Percentiles rank a stretch among this genome's conserved stretches.
phyloP scores from a whole-genome alignment of 1,140 invertebrate species.

The Bombus soroeensis region DNA sequence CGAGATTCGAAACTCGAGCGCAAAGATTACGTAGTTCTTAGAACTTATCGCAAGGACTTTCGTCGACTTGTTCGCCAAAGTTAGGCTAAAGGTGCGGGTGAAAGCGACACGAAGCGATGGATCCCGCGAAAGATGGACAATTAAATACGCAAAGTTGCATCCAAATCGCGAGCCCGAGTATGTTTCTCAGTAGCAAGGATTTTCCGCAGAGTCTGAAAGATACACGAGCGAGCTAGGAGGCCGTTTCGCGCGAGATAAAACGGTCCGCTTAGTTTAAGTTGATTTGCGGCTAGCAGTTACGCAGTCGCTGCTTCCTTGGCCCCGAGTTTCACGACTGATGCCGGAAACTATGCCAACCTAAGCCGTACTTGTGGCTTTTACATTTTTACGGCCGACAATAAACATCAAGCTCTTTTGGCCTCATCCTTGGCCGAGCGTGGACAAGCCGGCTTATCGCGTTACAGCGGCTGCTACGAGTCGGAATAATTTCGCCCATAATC shows the following conservation, averaged over 20 bases:
- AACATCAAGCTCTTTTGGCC: slow-evolving; percentile 23
- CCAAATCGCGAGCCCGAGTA: slow-evolving; percentile 25
- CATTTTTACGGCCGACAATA: slow-evolving; percentile 39
- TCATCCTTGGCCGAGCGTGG: slow-evolving; percentile 13
- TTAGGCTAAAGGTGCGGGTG: neutral
- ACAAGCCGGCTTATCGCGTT: slow-evolving; percentile 44
- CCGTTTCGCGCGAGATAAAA: slow-evolving; percentile 44
- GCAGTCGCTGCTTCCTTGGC: slow-evolving; percentile 37
- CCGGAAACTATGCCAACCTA: slow-evolving; percentile 15
- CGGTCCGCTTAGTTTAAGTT: slow-evolving; percentile 44
- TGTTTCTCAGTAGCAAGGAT: slow-evolving; percentile 23
- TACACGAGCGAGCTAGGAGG: neutral
- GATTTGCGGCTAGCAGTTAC: slow-evolving; percentile 49
- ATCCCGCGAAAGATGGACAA: slow-evolving; percentile 25
- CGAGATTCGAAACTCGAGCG: slow-evolving; percentile 51
- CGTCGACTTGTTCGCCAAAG: slow-evolving; percentile 39
- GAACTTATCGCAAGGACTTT: slow-evolving; percentile 66
- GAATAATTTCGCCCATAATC: slow-evolving; percentile 29
- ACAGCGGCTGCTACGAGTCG: neutral
- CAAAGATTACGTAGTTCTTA: slow-evolving; percentile 62
- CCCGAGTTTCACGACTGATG: slow-evolving; percentile 21
- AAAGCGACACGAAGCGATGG: slow-evolving; percentile 43
- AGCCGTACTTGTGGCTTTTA: slow-evolving; percentile 22
- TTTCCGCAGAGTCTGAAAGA: slow-evolving; percentile 33
- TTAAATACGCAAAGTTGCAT: slow-evolving; percentile 64